Evolutionary conservation across 2,113 vertebrate genomes (phyloP).

Genomic region (Xiphorhynchus elegans): DNA sequence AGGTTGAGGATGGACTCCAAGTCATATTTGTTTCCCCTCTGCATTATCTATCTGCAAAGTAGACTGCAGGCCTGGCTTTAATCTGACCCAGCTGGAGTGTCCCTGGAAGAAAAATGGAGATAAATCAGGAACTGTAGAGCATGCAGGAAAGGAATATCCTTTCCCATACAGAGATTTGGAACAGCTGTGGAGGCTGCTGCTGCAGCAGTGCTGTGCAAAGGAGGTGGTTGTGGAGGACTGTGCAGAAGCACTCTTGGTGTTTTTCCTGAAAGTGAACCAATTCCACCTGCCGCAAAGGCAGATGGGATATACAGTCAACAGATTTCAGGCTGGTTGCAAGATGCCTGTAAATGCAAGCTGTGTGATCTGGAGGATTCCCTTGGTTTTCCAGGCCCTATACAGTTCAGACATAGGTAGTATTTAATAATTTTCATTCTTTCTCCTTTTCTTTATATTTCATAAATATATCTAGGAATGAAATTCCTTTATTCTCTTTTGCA

Average conservation of each 20-base stretch:
- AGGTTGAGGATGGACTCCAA: neutral
- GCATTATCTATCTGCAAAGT: neutral
- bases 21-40: neutral
- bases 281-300: constrained; percentile 3
- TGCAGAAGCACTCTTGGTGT: neutral
- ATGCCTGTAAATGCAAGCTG: neutral
- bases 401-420: neutral
- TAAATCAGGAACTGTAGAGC: neutral
- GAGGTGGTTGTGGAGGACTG: neutral
- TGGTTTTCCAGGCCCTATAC: neutral
- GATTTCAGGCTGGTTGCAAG: neutral
- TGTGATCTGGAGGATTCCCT: neutral
- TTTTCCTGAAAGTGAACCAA: neutral
- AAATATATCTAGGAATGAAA: neutral
- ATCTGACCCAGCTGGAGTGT: constrained; percentile 1
- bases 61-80: neutral
- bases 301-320: neutral
- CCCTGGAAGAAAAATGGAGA: neutral
- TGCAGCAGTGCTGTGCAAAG: fast-evolving
- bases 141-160: neutral
- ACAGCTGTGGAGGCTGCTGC: constrained; percentile 2
- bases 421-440: neutral
- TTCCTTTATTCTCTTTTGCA: neutral
- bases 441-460: neutral
- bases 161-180: neutral